A percentile compares a stretch with the other conserved stretches of the same genome.
phyloP scores from a whole-genome alignment of 2,888 invertebrate genomes.

The Drosophila heteroneura region DNA sequence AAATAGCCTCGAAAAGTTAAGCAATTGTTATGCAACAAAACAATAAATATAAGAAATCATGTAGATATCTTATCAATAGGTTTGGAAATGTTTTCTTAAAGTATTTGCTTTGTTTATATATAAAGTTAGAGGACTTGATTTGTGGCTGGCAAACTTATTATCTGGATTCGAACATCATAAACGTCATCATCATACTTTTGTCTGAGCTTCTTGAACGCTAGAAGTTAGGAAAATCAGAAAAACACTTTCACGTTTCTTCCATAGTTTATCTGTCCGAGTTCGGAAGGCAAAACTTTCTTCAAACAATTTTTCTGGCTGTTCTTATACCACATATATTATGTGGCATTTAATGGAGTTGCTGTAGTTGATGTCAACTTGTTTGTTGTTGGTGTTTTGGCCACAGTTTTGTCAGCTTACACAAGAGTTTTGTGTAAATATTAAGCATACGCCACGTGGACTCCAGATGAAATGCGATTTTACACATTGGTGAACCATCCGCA shows the following conservation, averaged over 20 bases:
- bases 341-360: slow-evolving; percentile 16
- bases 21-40: not conserved
- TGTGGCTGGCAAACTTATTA: slow-evolving; percentile 51
- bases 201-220: slow-evolving; percentile 67
- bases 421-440: slow-evolving; percentile 43
- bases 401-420: slow-evolving; percentile 28
- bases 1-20: not conserved
- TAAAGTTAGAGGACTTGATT: slow-evolving; percentile 21
- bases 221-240: slow-evolving; percentile 66
- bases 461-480: slow-evolving; percentile 38
- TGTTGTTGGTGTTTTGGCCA: slow-evolving; percentile 16
- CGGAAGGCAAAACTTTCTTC: slow-evolving; percentile 46
- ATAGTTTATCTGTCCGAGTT: slow-evolving; percentile 52
- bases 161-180: slow-evolving; percentile 51
- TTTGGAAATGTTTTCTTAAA: not conserved
- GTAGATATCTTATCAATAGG: not conserved
- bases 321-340: not conserved
- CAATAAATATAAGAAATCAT: not conserved
- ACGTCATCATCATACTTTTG: slow-evolving; percentile 67
- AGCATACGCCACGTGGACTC: slow-evolving; percentile 44
- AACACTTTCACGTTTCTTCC: slow-evolving; percentile 64
- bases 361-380: slow-evolving; percentile 17
- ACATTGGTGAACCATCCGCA: slow-evolving; percentile 10
- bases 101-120: slow-evolving; percentile 1
- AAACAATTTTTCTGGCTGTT: slow-evolving; percentile 33